A percentile compares a stretch with the other conserved stretches of the same genome.
Conservation (phyloP, 2,888 invertebrate genomes). For the Drosophila koepferae region DNA sequence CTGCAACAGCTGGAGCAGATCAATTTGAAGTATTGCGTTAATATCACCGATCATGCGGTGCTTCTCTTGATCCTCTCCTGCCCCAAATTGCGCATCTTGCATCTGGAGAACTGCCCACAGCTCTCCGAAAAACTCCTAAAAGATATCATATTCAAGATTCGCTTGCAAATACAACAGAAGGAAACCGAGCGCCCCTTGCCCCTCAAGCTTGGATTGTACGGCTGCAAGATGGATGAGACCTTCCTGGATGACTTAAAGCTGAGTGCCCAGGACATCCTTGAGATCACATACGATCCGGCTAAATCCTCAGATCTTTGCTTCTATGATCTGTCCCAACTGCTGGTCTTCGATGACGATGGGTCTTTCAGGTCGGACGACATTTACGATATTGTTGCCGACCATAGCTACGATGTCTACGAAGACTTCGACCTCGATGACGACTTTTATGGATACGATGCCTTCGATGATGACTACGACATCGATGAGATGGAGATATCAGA, state of each 20-base stretch:
- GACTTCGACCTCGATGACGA: not conserved
- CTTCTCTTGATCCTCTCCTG: constrained; percentile 45
- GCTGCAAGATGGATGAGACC: not conserved
- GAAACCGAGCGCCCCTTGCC: constrained; percentile 42
- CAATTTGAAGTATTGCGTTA: constrained; percentile 2
- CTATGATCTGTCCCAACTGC: not conserved
- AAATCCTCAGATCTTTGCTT: not conserved
- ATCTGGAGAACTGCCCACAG: constrained; percentile 12
- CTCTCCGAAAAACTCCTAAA: constrained; percentile 26
- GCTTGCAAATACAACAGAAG: constrained; percentile 21
- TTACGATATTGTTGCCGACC: not conserved
- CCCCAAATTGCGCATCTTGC: constrained; percentile 32
- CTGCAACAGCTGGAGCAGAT: constrained; percentile 45
- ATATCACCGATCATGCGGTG: constrained; percentile 20
- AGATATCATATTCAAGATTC: constrained; percentile 42
- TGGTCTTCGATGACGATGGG: not conserved
- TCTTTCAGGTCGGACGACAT: not conserved
- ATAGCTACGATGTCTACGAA: not conserved
- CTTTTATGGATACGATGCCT: not conserved
- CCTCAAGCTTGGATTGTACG: constrained; percentile 23
- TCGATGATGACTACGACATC: not conserved
- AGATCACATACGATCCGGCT: not conserved
- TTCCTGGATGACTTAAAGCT: not conserved
- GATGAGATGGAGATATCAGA: constrained; percentile 5
- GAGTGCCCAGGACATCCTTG: constrained; percentile 33